Conservation (phyloP, 2,888 invertebrate genomes). For the Phaedon cochleariae region DNA sequence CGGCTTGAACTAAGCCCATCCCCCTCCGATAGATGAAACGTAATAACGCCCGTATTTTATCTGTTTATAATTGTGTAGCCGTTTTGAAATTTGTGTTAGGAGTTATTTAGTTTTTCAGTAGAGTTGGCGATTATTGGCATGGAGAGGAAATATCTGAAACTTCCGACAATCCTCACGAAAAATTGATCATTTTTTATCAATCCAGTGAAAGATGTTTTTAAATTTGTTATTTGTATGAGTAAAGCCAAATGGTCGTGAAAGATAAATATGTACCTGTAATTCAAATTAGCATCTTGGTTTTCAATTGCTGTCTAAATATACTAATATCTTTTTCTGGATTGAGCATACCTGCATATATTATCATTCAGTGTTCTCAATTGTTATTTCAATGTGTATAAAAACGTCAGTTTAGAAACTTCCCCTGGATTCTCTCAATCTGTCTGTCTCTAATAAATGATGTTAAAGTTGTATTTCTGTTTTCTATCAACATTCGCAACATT, state of each 20-base stretch:
- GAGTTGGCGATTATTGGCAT: constrained; percentile 52
- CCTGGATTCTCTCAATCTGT: not conserved
- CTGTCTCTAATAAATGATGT: not conserved
- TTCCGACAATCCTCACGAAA: not conserved
- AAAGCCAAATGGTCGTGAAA: too few relatives aligned
- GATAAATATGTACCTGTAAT: too few relatives aligned
- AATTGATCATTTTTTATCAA: not conserved
- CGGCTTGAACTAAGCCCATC: constrained; percentile 10
- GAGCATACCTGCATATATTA: not conserved
- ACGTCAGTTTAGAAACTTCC: constrained; percentile 32
- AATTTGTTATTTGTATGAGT: not conserved
- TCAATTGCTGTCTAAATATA: too few relatives aligned
- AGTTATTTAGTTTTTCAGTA: constrained; percentile 50
- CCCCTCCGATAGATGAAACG: constrained; percentile 1
- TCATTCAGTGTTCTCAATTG: constrained; percentile 12
- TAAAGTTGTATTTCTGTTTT: not conserved
- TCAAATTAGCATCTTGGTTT: too few relatives aligned
- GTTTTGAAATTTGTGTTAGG: constrained; percentile 44
- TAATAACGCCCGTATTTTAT: constrained; percentile 4
- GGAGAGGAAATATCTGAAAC: constrained; percentile 25
- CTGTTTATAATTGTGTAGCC: constrained; percentile 47
- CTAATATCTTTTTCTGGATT: not conserved
- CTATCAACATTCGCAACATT: constrained; percentile 3
- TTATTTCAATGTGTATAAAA: constrained; percentile 9
- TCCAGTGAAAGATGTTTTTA: not conserved